Evolutionary conservation across 1,140 invertebrate species (phyloP).

Genomic region (Drosophila insularis): DNA sequence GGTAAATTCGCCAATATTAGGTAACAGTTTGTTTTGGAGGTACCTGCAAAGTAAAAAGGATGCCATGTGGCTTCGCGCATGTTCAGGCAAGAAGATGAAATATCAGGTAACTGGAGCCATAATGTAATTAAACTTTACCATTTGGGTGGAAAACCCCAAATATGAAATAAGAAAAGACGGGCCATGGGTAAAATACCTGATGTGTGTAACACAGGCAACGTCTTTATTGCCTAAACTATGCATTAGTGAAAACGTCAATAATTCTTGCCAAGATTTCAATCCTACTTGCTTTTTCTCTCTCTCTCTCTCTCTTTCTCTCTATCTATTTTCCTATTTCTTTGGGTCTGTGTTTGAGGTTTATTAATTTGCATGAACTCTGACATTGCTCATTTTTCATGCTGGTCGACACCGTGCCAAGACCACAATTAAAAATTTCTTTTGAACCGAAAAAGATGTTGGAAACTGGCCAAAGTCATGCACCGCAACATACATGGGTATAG

Average conservation of each 20-base stretch:
- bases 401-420: constrained; percentile 54
- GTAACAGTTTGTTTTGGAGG: background rate
- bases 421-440: constrained; percentile 80
- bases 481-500: background rate
- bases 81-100: background rate
- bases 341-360: constrained; percentile 57
- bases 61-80: background rate
- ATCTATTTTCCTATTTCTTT: background rate
- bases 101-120: constrained; percentile 1
- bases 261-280: constrained; percentile 19
- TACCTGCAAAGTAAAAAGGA: background rate
- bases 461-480: constrained; percentile 20
- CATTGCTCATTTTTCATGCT: constrained; percentile 71
- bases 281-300: background rate
- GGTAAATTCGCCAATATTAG: background rate
- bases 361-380: constrained; percentile 77
- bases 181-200: background rate
- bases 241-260: constrained; percentile 64
- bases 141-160: constrained; percentile 20
- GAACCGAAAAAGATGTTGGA: constrained; percentile 64
- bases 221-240: constrained; percentile 15
- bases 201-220: constrained; percentile 38
- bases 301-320: background rate
- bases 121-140: constrained; percentile 62
- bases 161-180: background rate